A percentile compares a stretch with the other conserved stretches of the same genome.
phyloP scores from a whole-genome alignment of 2,113 vertebrate genomes.

The Caloenas nicobarica region DNA sequence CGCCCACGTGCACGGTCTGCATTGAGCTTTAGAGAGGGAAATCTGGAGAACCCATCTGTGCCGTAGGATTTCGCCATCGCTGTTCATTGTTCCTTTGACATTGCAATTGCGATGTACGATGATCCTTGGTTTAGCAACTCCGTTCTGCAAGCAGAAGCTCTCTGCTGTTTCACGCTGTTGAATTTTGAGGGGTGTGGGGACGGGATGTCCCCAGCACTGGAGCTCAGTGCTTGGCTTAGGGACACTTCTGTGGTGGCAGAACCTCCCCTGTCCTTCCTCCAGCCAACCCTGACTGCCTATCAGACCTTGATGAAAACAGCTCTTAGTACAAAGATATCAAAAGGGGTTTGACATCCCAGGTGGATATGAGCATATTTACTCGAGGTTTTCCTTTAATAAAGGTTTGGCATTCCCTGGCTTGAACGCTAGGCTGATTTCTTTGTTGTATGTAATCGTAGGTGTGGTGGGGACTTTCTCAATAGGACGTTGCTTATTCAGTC shows the following conservation, averaged over 20 bases:
- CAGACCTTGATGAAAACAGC: neutral
- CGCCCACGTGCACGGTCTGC: neutral
- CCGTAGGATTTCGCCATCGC: rapidly evolving
- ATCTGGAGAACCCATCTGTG: neutral
- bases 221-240: neutral
- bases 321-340: rapidly evolving
- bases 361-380: neutral
- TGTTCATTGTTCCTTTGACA: rapidly evolving
- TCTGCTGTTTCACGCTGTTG: neutral
- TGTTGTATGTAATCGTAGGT: neutral
- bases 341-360: neutral
- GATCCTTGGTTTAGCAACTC: neutral
- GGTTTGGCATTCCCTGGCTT: neutral
- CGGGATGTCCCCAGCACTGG: neutral
- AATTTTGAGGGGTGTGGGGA: neutral
- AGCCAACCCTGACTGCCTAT: neutral
- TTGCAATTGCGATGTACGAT: rapidly evolving
- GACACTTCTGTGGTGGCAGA: neutral
- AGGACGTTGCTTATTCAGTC: neutral
- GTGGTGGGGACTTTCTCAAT: neutral
- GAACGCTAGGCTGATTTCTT: neutral
- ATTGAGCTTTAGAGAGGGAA: neutral
- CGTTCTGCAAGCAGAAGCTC: neutral
- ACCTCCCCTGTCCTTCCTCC: neutral
- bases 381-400: neutral